phyloP scores from a whole-genome alignment of 2,113 vertebrate species.

The Miniopterus natalensis region DNA sequence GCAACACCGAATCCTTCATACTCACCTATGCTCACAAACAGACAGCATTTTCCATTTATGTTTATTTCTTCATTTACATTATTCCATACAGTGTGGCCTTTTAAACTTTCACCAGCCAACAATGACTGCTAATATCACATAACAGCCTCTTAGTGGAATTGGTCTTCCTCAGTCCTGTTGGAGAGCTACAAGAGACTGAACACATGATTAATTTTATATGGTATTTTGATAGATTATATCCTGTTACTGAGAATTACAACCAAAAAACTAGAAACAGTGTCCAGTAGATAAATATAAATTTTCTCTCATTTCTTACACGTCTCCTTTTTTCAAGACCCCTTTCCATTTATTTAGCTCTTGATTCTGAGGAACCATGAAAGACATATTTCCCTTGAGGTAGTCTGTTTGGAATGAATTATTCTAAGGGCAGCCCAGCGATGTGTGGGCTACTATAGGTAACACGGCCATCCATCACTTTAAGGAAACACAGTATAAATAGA shows the following conservation, averaged over 20 bases:
- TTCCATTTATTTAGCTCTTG: slow-evolving; percentile 32
- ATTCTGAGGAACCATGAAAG: slow-evolving; percentile 39
- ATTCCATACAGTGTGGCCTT: background rate
- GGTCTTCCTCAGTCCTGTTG: background rate
- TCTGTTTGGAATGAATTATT: slow-evolving; percentile 59
- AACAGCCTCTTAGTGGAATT: background rate
- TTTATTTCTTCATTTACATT: background rate
- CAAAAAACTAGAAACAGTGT: background rate
- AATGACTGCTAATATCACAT: background rate
- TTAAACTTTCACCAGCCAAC: background rate
- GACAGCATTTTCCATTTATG: background rate
- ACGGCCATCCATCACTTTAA: background rate
- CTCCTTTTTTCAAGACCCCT: slow-evolving; percentile 27
- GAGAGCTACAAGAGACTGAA: background rate
- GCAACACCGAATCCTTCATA: background rate
- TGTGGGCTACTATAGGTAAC: background rate
- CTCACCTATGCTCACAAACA: background rate
- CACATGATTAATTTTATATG: background rate
- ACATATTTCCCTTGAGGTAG: background rate
- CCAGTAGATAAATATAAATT: slow-evolving; percentile 20
- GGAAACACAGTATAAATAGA: slow-evolving; percentile 54
- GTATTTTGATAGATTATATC: slow-evolving; percentile 14
- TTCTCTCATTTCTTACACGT: slow-evolving; percentile 15
- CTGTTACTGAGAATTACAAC: slow-evolving; percentile 29
- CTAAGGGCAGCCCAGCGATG: background rate